Conservation (phyloP, 2,797 vertebrate species). For the Hylomyscus alleni region DNA sequence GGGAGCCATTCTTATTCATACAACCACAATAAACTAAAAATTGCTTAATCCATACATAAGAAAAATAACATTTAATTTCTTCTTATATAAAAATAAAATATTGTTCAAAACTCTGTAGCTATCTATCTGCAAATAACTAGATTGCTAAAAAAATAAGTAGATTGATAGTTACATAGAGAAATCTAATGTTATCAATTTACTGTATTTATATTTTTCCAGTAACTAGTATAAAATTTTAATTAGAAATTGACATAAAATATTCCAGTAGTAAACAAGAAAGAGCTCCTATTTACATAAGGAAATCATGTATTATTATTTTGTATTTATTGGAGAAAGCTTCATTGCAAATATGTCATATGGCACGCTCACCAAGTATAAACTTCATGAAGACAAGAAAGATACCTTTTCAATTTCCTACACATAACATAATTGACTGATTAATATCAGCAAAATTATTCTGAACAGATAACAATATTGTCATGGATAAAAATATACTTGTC, state of each 20-base stretch:
- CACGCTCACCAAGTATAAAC: background rate
- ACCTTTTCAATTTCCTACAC: background rate
- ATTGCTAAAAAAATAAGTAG: background rate
- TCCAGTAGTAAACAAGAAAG: background rate
- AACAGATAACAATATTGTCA: background rate
- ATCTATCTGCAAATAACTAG: background rate
- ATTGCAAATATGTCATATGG: background rate
- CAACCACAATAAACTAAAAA: background rate
- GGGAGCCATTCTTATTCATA: background rate
- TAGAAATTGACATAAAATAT: conserved; percentile 24
- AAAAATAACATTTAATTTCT: background rate
- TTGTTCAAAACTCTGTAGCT: background rate
- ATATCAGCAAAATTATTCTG: background rate
- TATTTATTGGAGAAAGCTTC: conserved; percentile 28
- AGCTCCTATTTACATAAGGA: background rate
- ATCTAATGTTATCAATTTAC: background rate
- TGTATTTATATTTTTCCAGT: background rate
- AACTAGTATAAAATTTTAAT: conserved; percentile 19
- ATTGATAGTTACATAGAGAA: background rate
- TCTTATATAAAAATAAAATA: background rate
- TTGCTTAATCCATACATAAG: background rate
- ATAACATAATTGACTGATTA: background rate
- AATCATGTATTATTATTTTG: background rate
- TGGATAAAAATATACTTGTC: background rate
- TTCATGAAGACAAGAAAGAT: background rate